phyloP scores from a whole-genome alignment of 2,888 invertebrate genomes.

The Camptogramma bilineatum region DNA sequence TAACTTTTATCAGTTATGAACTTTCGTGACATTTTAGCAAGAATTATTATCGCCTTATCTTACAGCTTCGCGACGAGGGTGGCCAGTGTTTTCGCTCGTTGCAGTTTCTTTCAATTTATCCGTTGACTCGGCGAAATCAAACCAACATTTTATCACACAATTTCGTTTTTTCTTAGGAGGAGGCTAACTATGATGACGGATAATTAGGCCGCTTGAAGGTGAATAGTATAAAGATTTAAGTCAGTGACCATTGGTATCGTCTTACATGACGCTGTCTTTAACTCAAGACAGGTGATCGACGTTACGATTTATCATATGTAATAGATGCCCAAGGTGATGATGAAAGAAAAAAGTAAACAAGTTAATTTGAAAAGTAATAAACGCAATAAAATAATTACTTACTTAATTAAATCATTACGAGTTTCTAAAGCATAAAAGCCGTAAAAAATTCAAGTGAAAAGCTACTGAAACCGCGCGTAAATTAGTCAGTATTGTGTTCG shows the following conservation, averaged over 20 bases:
- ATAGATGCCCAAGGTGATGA: not conserved
- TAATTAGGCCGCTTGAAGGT: too few relatives aligned
- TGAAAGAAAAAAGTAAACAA: not conserved
- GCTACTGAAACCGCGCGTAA: constrained; percentile 68
- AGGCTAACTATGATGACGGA: too few relatives aligned
- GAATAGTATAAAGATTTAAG: too few relatives aligned
- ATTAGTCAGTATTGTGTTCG: constrained; percentile 75
- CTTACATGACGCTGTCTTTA: too few relatives aligned
- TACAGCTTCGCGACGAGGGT: constrained; percentile 59
- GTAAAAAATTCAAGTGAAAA: constrained; percentile 63
- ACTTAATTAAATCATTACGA: constrained; percentile 42
- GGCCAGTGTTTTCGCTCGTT: constrained; percentile 68
- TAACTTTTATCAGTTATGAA: constrained; percentile 84
- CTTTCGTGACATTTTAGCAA: constrained; percentile 82
- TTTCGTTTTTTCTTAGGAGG: too few relatives aligned
- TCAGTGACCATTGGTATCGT: too few relatives aligned
- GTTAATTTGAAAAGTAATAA: not conserved
- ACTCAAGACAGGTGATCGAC: too few relatives aligned
- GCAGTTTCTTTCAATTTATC: constrained; percentile 72
- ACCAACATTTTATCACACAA: constrained; percentile 43
- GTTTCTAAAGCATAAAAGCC: constrained; percentile 54
- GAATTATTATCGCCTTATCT: constrained; percentile 84
- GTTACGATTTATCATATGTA: too few relatives aligned
- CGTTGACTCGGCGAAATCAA: constrained; percentile 38
- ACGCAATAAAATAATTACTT: constrained; percentile 7